These are phyloP conservation scores for Zapornia atra DNA, from an alignment of 2,113 vertebrate genomes.

Conservation along the genomic window DNA sequence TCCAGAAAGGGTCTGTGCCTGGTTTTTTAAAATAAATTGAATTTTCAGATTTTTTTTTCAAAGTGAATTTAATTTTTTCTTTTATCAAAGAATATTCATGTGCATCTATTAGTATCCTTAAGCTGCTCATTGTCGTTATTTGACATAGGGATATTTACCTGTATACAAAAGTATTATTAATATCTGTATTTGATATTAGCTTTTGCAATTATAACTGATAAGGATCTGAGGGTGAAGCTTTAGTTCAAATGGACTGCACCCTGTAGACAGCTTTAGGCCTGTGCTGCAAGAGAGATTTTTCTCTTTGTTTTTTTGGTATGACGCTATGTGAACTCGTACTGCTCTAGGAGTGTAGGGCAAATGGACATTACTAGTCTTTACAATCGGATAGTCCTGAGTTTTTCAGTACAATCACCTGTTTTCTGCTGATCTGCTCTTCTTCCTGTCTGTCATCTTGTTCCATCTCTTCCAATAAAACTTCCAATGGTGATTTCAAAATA, in stretches of 20 bases:
- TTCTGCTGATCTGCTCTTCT: neutral
- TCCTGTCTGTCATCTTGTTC: neutral
- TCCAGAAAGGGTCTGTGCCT: neutral
- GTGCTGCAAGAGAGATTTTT: neutral
- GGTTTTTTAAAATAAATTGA: neutral
- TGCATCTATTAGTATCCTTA: neutral
- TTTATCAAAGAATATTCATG: neutral
- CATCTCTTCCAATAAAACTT: neutral
- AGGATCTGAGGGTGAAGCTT: neutral
- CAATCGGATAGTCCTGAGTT: neutral
- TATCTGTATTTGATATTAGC: neutral
- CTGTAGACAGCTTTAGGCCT: neutral
- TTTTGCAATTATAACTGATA: neutral
- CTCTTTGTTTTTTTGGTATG: neutral
- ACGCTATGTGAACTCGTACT: neutral
- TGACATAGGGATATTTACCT: neutral
- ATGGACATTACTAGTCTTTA: neutral
- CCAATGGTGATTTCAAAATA: neutral
- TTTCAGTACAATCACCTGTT: accelerated
- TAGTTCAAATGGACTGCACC: neutral
- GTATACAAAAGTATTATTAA: neutral
- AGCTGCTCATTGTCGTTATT: neutral
- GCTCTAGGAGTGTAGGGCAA: neutral
- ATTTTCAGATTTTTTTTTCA: neutral
- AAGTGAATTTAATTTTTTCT: neutral